Evolutionary conservation across 2,113 vertebrate genomes (phyloP).

Genomic region (Archilochus colubris): DNA sequence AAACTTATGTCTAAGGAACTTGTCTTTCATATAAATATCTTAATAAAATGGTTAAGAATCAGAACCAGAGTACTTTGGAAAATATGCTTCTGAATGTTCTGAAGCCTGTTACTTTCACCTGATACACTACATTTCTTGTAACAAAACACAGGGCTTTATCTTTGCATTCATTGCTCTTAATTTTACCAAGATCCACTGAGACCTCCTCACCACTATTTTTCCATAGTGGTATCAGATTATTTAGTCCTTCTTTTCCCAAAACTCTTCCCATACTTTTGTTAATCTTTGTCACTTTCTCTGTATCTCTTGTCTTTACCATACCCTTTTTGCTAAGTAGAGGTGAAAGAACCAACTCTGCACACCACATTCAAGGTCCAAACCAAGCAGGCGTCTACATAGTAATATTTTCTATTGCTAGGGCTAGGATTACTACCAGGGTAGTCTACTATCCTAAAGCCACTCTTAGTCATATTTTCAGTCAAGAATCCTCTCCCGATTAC

Average conservation of each 20-base stretch:
- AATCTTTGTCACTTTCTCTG: neutral
- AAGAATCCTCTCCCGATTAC: neutral
- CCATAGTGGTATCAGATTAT: neutral
- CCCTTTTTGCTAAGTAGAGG: neutral
- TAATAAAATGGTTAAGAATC: neutral
- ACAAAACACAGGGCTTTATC: neutral
- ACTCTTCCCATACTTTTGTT: neutral
- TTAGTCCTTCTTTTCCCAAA: neutral
- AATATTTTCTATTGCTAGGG: neutral
- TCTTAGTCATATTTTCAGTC: neutral
- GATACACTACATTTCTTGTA: neutral
- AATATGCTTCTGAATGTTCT: neutral
- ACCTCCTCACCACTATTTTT: neutral
- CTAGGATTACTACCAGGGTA: neutral
- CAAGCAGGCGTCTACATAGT: rapidly evolving
- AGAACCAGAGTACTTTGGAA: neutral
- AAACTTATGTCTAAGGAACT: neutral
- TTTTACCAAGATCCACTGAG: neutral
- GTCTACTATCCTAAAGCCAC: neutral
- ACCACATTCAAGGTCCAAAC: neutral
- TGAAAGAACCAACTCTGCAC: neutral
- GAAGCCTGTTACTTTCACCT: neutral
- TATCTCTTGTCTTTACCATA: neutral
- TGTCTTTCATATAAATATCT: neutral
- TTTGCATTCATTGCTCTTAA: neutral